Evolutionary conservation across 2,797 vertebrate genomes (phyloP), one percentile per base, ranked within the genome.

Genomic region (Acanthurus lineatus): DNA sequence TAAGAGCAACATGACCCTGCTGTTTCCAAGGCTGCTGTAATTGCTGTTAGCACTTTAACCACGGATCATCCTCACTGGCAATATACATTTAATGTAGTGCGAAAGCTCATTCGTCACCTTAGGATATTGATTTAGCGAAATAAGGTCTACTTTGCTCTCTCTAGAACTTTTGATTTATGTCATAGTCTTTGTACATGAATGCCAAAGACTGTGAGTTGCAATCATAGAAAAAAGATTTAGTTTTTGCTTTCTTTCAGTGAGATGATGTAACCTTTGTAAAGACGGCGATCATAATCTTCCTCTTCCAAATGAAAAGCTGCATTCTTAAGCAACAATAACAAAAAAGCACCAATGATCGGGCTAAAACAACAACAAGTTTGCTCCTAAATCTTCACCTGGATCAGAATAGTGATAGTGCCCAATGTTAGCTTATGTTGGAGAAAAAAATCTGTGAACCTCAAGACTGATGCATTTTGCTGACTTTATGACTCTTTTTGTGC

Each of bases 101-200:
- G 32, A 51, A 52, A 65, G 47, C n/a, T 52, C 9, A 42, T 51
- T 57, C 22, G 3, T 42, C 32, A 53, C 47, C 19, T 32, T 51
- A 28, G 28, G 19, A 14, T 25, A 14, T 44, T 56, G n/a, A 42
- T 57, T 52, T 58, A 15, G 49, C 32, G 20, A 62, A 61, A 28
- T 44, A 52, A 58, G 35, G 38, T 45, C 51, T 45, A 68, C 42
- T 49, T 20, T 32, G 19, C 69, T 12, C 35, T 69, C 69, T 40
- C n/a, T 5, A 66, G 3, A 73, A 22, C 6, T 6, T 69, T 38
- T 32, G 73, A 57, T 49, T 10, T 6, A 40, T 54, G 48, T 56
- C 20, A 54, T 2, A 35, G 10, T 54, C 49, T 48, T 58, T 49
- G 7, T 73, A 49, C 35, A 42, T 15, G 0, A 19, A 62, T 68